Evolutionary conservation across 2,797 vertebrate genomes (phyloP), one percentile per base, ranked within the genome.

Genomic region (Acipenser oxyrinchus): DNA sequence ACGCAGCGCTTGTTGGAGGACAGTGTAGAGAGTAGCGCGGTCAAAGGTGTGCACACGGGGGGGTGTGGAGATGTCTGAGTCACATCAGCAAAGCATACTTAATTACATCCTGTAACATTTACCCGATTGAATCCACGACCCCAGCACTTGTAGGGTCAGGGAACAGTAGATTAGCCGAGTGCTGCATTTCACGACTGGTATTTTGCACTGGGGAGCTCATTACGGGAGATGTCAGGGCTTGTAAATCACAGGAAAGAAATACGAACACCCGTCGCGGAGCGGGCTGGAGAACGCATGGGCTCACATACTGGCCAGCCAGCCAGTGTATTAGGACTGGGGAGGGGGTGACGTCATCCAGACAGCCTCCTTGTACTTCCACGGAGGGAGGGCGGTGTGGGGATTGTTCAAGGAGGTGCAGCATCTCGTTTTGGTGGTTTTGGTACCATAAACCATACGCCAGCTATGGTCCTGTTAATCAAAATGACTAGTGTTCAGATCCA

Each of bases 241-340:
- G 82, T 86, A 90, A 86, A 88, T 89, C 82, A 88, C 75, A 78
- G 71, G 75, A 77, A 84, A 83, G 82, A 79, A 86, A 86, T 79
- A 77, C 71, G 82, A 76, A 73, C 77, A 76, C 82, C 76, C 74
- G 75, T 78, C 77, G 74, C 72, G 48, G 15, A 8, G 60, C 18
- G 6, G 60, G 6, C 60, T 37, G 60, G 60, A 60, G 59, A 60
- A 13, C 52, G 9, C 52, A 5, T 37, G 23, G 23, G 23, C 23
- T 37, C 23, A 37, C 4, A 4, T 37, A 4, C 2, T 37, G 23
- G 23, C 23, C 23, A 4, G 23, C 23, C 23, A 37, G 23, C 23
- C 23, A 37, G 3, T 37, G 23, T 37, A 37, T 37, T 37, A 37
- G 23, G 23, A 37, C 23, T 37, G 23, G 23, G 23, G 23, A 4